Conservation (phyloP, 1,140 invertebrate species). For the Zelostemma sp. region DNA sequence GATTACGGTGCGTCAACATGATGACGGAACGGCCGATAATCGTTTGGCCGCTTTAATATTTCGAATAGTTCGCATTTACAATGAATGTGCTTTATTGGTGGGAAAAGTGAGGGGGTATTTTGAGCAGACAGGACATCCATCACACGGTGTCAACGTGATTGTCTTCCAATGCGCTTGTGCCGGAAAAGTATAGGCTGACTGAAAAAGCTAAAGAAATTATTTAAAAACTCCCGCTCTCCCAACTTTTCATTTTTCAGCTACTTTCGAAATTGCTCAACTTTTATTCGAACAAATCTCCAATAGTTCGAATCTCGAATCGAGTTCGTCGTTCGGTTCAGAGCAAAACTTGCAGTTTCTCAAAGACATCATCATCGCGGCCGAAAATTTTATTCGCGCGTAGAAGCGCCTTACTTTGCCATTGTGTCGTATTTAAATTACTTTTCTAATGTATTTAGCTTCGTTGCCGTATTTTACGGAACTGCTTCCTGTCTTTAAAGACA, state of each 20-base stretch:
- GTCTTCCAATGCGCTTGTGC: slow-evolving; percentile 60
- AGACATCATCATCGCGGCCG: slow-evolving; percentile 47
- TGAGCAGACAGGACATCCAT: slow-evolving; percentile 65
- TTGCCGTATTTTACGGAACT: slow-evolving; percentile 42
- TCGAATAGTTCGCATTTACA: slow-evolving; percentile 72
- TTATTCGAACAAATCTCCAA: too few species aligned
- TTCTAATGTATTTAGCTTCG: slow-evolving; percentile 61
- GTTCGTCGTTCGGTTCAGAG: too few species aligned
- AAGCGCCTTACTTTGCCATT: slow-evolving; percentile 43
- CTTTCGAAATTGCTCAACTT: too few species aligned
- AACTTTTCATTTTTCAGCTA: too few species aligned
- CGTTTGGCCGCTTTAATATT: slow-evolving; percentile 67
- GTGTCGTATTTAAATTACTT: slow-evolving; percentile 65
- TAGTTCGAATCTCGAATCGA: too few species aligned
- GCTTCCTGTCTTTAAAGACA: slow-evolving; percentile 2
- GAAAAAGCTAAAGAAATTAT: background rate
- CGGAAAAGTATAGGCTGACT: slow-evolving; percentile 63
- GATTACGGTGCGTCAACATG: slow-evolving; percentile 69
- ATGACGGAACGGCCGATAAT: slow-evolving; percentile 70
- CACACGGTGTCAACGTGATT: slow-evolving; percentile 70
- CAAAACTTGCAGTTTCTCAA: background rate
- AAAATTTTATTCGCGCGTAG: slow-evolving; percentile 46
- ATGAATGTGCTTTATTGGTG: slow-evolving; percentile 70
- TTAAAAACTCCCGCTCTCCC: background rate
- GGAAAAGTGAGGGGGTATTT: slow-evolving; percentile 65